Evolutionary conservation across 2,113 vertebrate species (phyloP), one percentile per base, ranked within the genome.

Genomic region (Saguinus midas): DNA sequence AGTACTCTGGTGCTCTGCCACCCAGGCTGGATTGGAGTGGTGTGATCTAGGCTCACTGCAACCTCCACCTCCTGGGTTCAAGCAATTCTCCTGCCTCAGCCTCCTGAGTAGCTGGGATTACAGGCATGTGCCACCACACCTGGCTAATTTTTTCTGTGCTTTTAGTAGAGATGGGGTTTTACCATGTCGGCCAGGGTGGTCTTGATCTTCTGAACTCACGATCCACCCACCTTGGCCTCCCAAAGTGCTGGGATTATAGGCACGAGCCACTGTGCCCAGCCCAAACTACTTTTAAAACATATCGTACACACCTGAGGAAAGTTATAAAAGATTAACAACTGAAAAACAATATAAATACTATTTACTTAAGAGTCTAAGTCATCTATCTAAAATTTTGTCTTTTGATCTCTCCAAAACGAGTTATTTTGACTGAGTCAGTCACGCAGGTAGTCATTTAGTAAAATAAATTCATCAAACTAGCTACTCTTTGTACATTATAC

Each of bases 241-340:
- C 66, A 68, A 68, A 68, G 66, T 68, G 66, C 66, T 64, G 66
- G 66, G 66, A 68, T 68, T 68, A 68, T 27, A 64, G 61, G 27
- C 27, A 27, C 29, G 10, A 64, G 61, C 27, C 11, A 64, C 27
- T 64, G 61, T 64, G 61, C 1, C 25, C 27, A 1, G 61, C 27
- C 75, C 75, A 91, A 79, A 78, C 37, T 45, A 91, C 27, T 95
- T 86, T 81, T 57, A 87, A 95, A 87, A 70, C n/a, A 70, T 80
- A 45, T 85, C 32, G 48, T 76, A 80, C 6, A 52, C 35, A 90
- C 52, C 57, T 52, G 27, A 70, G 7, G 94, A 72, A 91, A 85
- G 8, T 76, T 57, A 57, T 64, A 95, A 84, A 27, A 79, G 78
- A 57, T 48, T 89, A 94, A 57, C 11, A 79, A 66, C 32, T 79